Evolutionary conservation across 2,113 vertebrate genomes (phyloP), one percentile per base, ranked within the genome.

Genomic region (Vicugna pacos): DNA sequence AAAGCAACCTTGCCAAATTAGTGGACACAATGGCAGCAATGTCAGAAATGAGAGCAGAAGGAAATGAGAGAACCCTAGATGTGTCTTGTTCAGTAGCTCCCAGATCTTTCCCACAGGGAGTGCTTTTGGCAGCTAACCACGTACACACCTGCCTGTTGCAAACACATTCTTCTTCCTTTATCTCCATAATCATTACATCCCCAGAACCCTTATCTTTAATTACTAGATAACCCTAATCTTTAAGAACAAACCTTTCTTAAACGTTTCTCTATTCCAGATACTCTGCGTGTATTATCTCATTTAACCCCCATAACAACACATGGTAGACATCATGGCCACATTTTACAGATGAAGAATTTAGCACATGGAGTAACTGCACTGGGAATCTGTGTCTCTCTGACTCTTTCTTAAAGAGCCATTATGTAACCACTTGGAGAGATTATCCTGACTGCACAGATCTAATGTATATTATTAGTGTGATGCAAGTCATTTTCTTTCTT

Each of bases 1-100:
- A 56, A 35, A 94, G 83, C 80, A 76, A 14, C 91, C 93, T 91
- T 95, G 94, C 94, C 89, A 95, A 67, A 85, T 87, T 24, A 72
- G 87, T 85, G 88, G 48, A n/a, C 91, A 94, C 81, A 79, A n/a
- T 69, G 76, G 72, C 93, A 85, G 84, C 84, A 58, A 2, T 93
- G 72, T 91, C 56, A 83, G 86, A 94, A 84, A 80, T 24, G 91
- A 92, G 88, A 83, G 62, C 89, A 82, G 84, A 73, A 95, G 94
- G 86, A 73, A 88, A 70, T 48, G 95, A 73, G 79, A 95, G 89
- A 67, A 32, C 50, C 90, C 30, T 50, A 9, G n/a, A 72, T n/a
- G 77, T 17, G 26, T 32, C 56, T 76, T 64, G 48, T 62, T 62
- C 30, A 69, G 42, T 22, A 54, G 35, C 64, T 64, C 19, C 58